These are phyloP conservation scores for Carcinoscorpius rotundicauda DNA, from an alignment of 1,140 invertebrate species.

Conservation along the genomic window DNA sequence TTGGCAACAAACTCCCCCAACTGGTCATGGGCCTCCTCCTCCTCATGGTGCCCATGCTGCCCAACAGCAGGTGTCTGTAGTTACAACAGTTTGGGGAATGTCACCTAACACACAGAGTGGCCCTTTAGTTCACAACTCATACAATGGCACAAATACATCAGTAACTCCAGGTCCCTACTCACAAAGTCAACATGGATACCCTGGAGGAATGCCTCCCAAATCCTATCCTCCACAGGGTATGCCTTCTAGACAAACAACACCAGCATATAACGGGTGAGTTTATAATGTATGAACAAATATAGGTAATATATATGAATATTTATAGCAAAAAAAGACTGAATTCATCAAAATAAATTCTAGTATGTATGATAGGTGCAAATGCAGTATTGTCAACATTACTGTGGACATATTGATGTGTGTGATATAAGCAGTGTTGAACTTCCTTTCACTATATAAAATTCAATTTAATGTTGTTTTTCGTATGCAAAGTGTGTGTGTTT, in stretches of 20 bases:
- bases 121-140: constrained; percentile 26
- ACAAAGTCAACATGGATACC: constrained; percentile 5
- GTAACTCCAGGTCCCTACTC: constrained; percentile 21
- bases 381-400: too few relatives aligned
- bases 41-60: background rate
- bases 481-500: too few relatives aligned
- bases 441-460: too few relatives aligned
- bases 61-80: constrained; percentile 31
- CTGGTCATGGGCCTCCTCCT: constrained; percentile 12
- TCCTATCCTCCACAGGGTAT: constrained; percentile 5
- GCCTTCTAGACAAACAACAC: constrained; percentile 1
- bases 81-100: constrained; percentile 36
- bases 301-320: too few relatives aligned
- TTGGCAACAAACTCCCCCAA: constrained; percentile 23
- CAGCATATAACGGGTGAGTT: background rate
- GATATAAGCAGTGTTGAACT: too few relatives aligned
- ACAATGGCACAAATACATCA: constrained; percentile 32
- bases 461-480: too few relatives aligned
- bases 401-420: too few relatives aligned
- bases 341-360: too few relatives aligned
- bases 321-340: too few relatives aligned
- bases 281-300: too few relatives aligned
- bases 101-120: constrained; percentile 33
- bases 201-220: constrained; percentile 1
- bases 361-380: too few relatives aligned